phyloP scores from a whole-genome alignment of 2,888 invertebrate genomes.

The Ophion ventricosus region DNA sequence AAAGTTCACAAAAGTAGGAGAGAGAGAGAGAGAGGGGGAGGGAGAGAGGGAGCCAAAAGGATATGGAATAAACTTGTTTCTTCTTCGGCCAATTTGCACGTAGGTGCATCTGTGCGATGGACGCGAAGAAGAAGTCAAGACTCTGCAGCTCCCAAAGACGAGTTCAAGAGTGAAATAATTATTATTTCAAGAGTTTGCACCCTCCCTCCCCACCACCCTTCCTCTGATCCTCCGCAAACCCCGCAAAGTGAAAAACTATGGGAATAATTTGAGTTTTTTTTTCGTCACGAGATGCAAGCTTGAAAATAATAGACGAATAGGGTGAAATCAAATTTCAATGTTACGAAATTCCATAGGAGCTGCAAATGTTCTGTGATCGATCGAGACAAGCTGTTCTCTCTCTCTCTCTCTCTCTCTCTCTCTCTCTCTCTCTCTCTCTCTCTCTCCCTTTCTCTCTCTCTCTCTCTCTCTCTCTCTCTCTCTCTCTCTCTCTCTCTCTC shows the following conservation, averaged over 20 bases:
- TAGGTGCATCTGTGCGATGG: conserved; percentile 23
- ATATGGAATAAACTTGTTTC: conserved; percentile 47
- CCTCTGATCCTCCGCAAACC: not conserved
- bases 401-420: not conserved
- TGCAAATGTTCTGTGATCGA: not conserved
- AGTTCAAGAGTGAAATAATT: conserved; percentile 46
- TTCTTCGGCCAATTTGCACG: conserved; percentile 44
- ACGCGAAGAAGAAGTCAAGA: conserved; percentile 33
- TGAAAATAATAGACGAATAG: not conserved
- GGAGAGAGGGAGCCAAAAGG: not conserved
- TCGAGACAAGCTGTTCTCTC: not conserved
- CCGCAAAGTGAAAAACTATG: not conserved
- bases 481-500: too few species aligned
- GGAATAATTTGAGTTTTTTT: conserved; percentile 4
- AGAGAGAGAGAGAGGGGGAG: not conserved
- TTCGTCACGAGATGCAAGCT: not conserved
- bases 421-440: not conserved
- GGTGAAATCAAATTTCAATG: not conserved
- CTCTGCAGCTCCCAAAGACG: not conserved
- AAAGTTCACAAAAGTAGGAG: conserved; percentile 30
- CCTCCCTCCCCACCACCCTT: too few species aligned
- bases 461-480: too few species aligned
- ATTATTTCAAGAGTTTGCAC: conserved; percentile 18
- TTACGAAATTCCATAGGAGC: not conserved
- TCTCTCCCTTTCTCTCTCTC: not conserved